Evolutionary conservation across 2,888 invertebrate genomes (phyloP), one percentile per base, ranked within the genome.

Genomic region (Agriopis leucophaearia): DNA sequence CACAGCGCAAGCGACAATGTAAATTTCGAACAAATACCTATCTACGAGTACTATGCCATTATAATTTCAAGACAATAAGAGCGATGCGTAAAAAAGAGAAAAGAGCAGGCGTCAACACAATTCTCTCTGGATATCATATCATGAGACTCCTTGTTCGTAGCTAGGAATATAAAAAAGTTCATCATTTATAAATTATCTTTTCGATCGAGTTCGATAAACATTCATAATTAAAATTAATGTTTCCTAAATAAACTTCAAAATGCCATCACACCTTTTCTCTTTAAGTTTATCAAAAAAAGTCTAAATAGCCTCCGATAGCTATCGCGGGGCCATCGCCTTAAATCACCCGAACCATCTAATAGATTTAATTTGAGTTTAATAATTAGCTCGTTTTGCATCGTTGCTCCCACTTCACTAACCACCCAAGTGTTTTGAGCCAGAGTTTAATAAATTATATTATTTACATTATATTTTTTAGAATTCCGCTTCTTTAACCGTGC

Each of bases 341-440:
- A 70, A 69, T 63, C 57, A 71, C 58, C 65, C 70, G 67, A 69
- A 66, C 71, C 56, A 64, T 68, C 68, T 75, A 82, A 86, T 87
- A 88, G 81, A 88, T 87, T 87, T 87, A 87, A 90, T 89, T 89
- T 84, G 82, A 88, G 87, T 86, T 88, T 87, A 81, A 87, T 88
- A 90, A 91, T 89, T 89, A 89, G 86, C 67, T 76, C 76, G 82
- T 68, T 79, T 75, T 77, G 85, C 87, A 82, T 82, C 85, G 85
- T 55, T 47, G 70, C 62, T 64, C 51, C 68, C 55, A 55, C 62
- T 59, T 67, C 64, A 70, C 70, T 40, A 69, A 73, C 74, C 73
- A 72, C 74, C 72, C 73, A 72, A 51, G 73, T 58, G 73, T 69
- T 69, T 44, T 70, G 45, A 65, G 55, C 62, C 42, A 71, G 71